phyloP scores from a whole-genome alignment of 1,140 invertebrate species.

The Drosophila nigromelanica region DNA sequence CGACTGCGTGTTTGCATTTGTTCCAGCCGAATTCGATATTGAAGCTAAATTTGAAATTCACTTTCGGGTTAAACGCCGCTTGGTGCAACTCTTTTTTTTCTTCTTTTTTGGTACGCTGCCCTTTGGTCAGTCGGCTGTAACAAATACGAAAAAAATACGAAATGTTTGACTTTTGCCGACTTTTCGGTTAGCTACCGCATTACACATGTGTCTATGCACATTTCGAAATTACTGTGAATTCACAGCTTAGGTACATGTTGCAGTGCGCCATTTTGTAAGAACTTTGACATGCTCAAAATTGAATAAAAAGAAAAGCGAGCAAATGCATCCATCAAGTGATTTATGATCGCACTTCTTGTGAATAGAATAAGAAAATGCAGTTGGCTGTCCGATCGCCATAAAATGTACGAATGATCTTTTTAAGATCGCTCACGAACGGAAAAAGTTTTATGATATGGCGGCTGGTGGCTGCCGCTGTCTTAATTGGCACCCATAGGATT shows the following conservation, averaged over 20 bases:
- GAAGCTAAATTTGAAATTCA: slow-evolving; percentile 18
- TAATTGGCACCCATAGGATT: slow-evolving; percentile 53
- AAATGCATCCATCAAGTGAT: slow-evolving; percentile 33
- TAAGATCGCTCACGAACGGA: slow-evolving; percentile 49
- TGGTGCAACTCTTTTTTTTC: slow-evolving; percentile 23
- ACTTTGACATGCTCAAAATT: slow-evolving; percentile 47
- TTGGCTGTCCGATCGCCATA: slow-evolving; percentile 35
- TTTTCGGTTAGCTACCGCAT: slow-evolving; percentile 42
- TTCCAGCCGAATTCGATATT: slow-evolving; percentile 39
- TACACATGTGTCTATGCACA: slow-evolving; percentile 32
- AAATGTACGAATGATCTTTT: slow-evolving; percentile 49
- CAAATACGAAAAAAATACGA: slow-evolving; percentile 17
- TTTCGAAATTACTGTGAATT: slow-evolving; percentile 39
- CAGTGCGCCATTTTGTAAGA: slow-evolving; percentile 49
- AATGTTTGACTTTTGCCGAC: slow-evolving; percentile 52
- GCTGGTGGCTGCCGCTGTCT: slow-evolving; percentile 34
- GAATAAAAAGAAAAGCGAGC: slow-evolving; percentile 35
- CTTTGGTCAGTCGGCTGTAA: slow-evolving; percentile 25
- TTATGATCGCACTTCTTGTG: slow-evolving; percentile 35
- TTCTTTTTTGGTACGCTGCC: neutral
- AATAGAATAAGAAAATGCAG: slow-evolving; percentile 42
- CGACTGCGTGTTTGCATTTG: slow-evolving; percentile 44
- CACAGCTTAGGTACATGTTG: slow-evolving; percentile 31
- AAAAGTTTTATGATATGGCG: slow-evolving; percentile 50
- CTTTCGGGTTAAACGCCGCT: slow-evolving; percentile 10